Percentiles rank a stretch among this genome's conserved stretches.
These are phyloP conservation scores for Crotalus helleri DNA, from an alignment of 2,113 vertebrate genomes.

Conservation along the genomic window DNA sequence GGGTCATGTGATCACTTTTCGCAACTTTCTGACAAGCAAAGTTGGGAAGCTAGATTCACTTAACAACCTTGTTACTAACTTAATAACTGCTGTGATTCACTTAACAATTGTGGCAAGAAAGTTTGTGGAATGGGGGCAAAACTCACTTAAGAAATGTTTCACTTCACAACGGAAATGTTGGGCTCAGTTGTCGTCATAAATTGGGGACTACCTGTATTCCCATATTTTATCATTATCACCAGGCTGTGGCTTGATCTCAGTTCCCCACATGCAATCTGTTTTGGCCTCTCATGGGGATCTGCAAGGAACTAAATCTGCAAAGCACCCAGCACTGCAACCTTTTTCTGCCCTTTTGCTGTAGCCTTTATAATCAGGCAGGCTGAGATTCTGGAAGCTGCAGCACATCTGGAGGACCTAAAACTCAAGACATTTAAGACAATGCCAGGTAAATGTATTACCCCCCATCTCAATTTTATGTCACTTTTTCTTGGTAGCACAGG, in stretches of 20 bases:
- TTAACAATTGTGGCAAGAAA: too few relatives aligned
- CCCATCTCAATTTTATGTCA: neutral
- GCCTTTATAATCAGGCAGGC: neutral
- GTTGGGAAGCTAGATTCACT: too few relatives aligned
- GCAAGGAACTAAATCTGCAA: neutral
- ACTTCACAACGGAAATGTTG: too few relatives aligned
- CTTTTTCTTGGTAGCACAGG: neutral
- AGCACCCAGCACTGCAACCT: too few relatives aligned
- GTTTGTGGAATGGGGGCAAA: too few relatives aligned
- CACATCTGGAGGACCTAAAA: neutral
- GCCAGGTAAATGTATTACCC: neutral
- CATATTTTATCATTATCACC: neutral
- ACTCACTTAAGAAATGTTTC: too few relatives aligned
- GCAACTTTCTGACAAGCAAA: too few relatives aligned
- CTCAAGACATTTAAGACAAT: neutral
- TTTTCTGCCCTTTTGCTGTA: neutral
- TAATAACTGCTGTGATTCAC: too few relatives aligned
- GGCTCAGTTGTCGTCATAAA: too few relatives aligned
- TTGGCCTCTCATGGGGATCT: neutral
- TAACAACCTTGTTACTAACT: too few relatives aligned
- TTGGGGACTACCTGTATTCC: neutral
- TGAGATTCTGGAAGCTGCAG: neutral
- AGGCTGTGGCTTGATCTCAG: neutral
- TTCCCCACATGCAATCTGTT: neutral
- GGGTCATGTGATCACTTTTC: too few relatives aligned